Base-by-base conservation (phyloP, 2,888 invertebrate genomes). In the Acronicta psi region DNA sequence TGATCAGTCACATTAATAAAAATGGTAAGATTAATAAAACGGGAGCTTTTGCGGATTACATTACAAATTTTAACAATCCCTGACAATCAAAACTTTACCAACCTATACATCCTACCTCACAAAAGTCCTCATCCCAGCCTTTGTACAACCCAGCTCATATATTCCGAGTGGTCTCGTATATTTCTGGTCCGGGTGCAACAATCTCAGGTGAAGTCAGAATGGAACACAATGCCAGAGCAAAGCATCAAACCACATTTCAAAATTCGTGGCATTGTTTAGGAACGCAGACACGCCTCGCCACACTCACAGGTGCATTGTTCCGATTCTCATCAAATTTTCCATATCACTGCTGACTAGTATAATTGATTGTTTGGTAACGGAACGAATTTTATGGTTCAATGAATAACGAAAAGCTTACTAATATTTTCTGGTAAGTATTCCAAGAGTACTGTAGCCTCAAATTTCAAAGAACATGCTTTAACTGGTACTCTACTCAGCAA, bases 181-280 rank as follows among this genome's bases (percentile, higher is more conserved):
- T 45, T 59, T 37, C 20, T 36, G 45, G 49, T 20, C 51, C 25
- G 23, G 41, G 52, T 20, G 56, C 58, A 57, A 59, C 58, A 65
- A 57, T 52, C 37, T 42, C 54, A 65, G 54, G 59, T 65, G 56
- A 36, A 68, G 62, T 63, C 50, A 13, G 34, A 45, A 49, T 16
- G 50, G 14, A 58, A 47, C 52, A 75, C 66, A 75, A 72, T 75
- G 56, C 61, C 65, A 41, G 59, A 54, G 45, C 47, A 57, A 58
- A 50, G 34, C 59, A 57, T 63, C 57, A 63, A 69, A 75, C 73
- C 69, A 52, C 75, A 69, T 69, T 75, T 69, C 64, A 64, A 62
- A 72, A 74, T 71, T 60, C 75, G 37, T 44, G 54, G 43, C 63
- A 62, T 75, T 75, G 75, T 75, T 74, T 75, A 64, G 69, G 50